Conservation (phyloP, 30 jellyfish, hydroid and myxozoan genomes). For the Aurelia coerulea region DNA sequence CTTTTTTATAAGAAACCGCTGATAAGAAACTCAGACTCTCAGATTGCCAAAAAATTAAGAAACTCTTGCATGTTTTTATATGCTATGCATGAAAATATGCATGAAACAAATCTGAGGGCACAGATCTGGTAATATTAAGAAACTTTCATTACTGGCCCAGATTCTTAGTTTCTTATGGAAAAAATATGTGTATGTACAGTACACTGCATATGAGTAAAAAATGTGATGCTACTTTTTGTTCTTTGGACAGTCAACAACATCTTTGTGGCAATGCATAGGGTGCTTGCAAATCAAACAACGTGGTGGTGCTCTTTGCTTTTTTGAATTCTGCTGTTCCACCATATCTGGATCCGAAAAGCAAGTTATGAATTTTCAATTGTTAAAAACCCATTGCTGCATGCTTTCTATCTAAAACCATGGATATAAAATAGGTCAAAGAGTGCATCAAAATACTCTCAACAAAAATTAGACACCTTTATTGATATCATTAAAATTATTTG, state of each 20-base stretch:
- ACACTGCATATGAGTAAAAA: not conserved
- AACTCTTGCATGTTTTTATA: not conserved
- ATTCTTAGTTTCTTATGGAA: no score
- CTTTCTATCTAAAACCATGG: conserved; percentile 2
- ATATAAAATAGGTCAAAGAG: conserved; percentile 5
- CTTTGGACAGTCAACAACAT: conserved; percentile 15
- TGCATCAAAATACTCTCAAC: no score
- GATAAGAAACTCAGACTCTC: no score
- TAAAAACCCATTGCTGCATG: not conserved
- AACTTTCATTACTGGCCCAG: no score
- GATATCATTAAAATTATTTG: no score
- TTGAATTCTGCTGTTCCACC: conserved; percentile 5
- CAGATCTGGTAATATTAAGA: not conserved
- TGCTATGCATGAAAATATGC: not conserved
- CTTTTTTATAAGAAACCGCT: no score
- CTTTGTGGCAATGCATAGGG: conserved; percentile 21
- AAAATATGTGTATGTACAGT: not conserved
- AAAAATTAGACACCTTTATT: not conserved
- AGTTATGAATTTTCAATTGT: conserved; percentile 3
- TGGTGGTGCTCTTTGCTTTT: conserved; percentile 27
- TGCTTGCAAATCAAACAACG: conserved; percentile 20
- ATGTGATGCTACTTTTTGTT: conserved; percentile 4
- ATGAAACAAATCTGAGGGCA: not conserved
- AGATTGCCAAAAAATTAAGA: not conserved
- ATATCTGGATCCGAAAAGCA: conserved; percentile 14